These are phyloP conservation scores for Peromyscus attwateri DNA, from an alignment of 2,797 vertebrate species.

Conservation along the genomic window DNA sequence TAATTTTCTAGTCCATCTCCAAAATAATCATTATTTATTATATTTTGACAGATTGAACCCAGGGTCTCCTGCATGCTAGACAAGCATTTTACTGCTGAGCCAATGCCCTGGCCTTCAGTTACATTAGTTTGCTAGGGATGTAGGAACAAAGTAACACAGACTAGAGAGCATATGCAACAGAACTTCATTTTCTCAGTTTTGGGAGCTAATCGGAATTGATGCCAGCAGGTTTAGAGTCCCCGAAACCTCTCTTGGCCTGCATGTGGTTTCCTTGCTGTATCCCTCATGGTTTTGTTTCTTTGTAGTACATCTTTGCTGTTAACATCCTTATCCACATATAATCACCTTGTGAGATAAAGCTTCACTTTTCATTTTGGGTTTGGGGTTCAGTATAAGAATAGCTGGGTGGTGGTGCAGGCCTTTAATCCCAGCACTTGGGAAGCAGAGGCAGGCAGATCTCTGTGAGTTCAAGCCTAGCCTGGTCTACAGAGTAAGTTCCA, in stretches of 20 bases:
- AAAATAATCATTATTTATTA: background rate
- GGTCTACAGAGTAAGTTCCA: no score
- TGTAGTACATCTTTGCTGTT: background rate
- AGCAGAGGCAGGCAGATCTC: no score
- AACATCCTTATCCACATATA: background rate
- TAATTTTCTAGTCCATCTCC: slow-evolving; percentile 24
- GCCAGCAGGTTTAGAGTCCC: background rate
- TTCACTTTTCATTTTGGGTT: background rate
- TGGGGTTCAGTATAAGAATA: background rate
- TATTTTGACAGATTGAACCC: background rate
- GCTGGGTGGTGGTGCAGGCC: no score
- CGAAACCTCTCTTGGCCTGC: background rate
- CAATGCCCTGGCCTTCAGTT: background rate
- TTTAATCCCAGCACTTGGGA: no score
- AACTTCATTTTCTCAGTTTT: slow-evolving; percentile 30
- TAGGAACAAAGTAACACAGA: background rate
- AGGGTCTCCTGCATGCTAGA: background rate
- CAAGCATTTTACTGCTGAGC: background rate
- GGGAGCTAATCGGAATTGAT: background rate
- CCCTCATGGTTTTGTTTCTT: background rate
- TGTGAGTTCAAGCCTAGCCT: no score
- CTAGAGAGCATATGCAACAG: slow-evolving; percentile 1
- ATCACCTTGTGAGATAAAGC: background rate
- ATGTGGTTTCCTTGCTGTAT: background rate
- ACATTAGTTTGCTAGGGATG: background rate